Conservation (phyloP, 2,797 vertebrate genomes). For the Characodon lateralis region DNA sequence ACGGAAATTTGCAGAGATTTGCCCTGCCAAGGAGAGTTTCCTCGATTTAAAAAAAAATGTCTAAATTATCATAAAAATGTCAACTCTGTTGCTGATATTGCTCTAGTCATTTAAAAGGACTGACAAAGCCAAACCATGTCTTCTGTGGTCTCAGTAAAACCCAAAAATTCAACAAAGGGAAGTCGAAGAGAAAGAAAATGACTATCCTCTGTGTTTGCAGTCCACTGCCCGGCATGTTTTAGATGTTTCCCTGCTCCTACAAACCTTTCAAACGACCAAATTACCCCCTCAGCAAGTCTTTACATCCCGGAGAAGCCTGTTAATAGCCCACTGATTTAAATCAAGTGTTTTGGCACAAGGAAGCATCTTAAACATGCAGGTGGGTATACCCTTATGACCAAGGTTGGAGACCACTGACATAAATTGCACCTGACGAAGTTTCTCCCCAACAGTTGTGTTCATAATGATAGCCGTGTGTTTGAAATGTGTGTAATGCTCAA, state of each 20-base stretch:
- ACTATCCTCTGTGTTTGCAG: not conserved
- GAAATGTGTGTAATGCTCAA: not conserved
- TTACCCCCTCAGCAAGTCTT: not conserved
- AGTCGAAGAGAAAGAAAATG: not conserved
- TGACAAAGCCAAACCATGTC: not conserved
- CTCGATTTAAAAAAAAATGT: not conserved
- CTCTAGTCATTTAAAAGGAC: not conserved
- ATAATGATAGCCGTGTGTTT: not conserved
- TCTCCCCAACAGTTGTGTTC: not conserved
- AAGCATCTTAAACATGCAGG: not conserved
- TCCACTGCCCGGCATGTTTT: conserved; percentile 3
- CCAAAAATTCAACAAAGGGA: not conserved
- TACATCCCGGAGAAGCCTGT: not conserved
- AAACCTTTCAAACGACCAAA: not conserved
- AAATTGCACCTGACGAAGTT: not conserved
- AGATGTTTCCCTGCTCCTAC: conserved; percentile 1
- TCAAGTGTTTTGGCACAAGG: not conserved
- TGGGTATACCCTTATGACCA: not conserved
- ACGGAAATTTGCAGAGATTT: not conserved
- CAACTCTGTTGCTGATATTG: conserved; percentile 12
- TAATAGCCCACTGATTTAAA: not conserved
- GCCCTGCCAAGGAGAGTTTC: not conserved
- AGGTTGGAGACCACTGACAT: not conserved
- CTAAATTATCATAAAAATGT: not conserved
- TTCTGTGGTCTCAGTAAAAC: not conserved